phyloP scores from a whole-genome alignment of 92 coral and sea anemone genomes.

The Meandrina meandrites region DNA sequence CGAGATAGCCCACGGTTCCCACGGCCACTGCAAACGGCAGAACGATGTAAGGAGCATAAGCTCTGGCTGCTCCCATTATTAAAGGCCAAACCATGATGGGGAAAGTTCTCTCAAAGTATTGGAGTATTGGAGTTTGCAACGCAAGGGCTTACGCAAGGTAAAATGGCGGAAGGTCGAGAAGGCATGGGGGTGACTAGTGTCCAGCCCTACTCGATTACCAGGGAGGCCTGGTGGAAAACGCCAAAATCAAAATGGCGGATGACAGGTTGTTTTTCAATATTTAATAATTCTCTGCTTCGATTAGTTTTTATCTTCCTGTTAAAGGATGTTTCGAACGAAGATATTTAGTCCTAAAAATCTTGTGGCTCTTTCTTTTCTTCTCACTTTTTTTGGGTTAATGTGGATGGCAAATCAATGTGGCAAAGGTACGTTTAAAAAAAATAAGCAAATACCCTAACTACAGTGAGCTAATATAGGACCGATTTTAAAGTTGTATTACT shows the following conservation, averaged over 20 bases:
- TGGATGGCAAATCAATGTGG: conserved; percentile 68
- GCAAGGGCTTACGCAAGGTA: not conserved
- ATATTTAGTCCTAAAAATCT: conserved; percentile 59
- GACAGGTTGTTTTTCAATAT: conserved; percentile 3
- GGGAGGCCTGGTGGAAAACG: conserved; percentile 48
- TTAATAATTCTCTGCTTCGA: not conserved
- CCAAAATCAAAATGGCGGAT: conserved; percentile 12
- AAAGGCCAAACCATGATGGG: conserved; percentile 50
- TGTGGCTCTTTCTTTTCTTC: conserved; percentile 44
- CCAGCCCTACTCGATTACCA: not conserved
- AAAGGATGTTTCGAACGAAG: conserved; percentile 31
- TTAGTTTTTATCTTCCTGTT: not conserved
- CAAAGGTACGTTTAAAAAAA: conserved; percentile 34
- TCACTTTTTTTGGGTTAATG: conserved; percentile 57
- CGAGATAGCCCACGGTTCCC: conserved; percentile 87
- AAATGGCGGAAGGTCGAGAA: not conserved
- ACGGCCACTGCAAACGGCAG: conserved; percentile 89
- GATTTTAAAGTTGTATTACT: not conserved
- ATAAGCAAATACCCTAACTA: too few relatives aligned
- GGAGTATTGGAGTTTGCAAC: not conserved
- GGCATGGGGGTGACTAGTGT: not conserved
- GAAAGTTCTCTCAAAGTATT: not conserved
- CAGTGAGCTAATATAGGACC: not conserved
- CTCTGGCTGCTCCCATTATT: conserved; percentile 74
- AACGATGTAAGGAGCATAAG: conserved; percentile 92